Base-by-base conservation (phyloP, 2,113 vertebrate species). In the Stigmatopora nigra region DNA sequence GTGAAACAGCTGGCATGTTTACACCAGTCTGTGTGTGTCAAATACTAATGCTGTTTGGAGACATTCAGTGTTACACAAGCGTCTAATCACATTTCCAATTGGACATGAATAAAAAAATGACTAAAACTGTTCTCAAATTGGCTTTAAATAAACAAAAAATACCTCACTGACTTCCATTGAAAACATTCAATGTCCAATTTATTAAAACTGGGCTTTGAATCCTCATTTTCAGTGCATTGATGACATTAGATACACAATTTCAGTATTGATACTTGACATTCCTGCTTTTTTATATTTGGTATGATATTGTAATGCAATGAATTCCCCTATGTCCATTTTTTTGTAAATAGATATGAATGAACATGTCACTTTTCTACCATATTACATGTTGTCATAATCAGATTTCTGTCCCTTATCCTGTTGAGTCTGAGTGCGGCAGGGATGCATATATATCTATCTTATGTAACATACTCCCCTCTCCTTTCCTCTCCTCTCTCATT, bases 391-490 rank as follows among this genome's bases (percentile, higher is more conserved):
- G 16, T n/a, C 57, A 10, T 79, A 69, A 86, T 83, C 79, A 72
- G 81, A 86, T 86, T 78, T 72, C 63, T 56, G 78, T 68, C 74
- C 64, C 64, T 74, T 57, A 22, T 80, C 77, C 75, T 59, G 66
- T 19, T 62, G 67, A 63, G 70, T 77, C 80, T 78, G 76, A 79
- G 70, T 71, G 68, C 62, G 65, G 59, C 75, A 3, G 59, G 20
- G 64, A 65, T 65, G 79, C 60, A 38, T 13, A n/a, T 49, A 31
- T 31, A 31, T 31, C n/a, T n/a, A 1, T 76, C 72, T 87, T 87
- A 82, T 67, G 49, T 84, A 85, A 85, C 80, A 17, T 0, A 17
- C 69, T 71, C 61, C 19, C 67, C 72, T 62, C 56, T 41, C 64
- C 51, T 53, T 56, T 31, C 25, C 25, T 31, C 25, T 31, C 25